Base-by-base conservation (phyloP, 2,888 invertebrate genomes). In the Asteroscopus sphinx region DNA sequence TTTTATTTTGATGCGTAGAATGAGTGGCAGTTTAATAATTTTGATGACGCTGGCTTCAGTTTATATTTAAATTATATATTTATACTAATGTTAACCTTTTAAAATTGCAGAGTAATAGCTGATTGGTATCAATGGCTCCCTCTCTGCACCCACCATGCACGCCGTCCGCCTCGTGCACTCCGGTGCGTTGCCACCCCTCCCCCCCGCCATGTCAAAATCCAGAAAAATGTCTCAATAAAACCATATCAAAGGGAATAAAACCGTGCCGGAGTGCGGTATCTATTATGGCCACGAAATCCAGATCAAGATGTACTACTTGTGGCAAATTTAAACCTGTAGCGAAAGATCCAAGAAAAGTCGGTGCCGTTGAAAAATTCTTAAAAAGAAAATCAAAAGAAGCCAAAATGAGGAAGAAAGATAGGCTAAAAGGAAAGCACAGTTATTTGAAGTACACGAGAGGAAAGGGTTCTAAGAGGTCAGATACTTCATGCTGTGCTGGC, bases 221-320 rank as follows among this genome's bases (percentile, higher is more conserved):
- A 12, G 89, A 90, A 73, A 82, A 78, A 83, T 93, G 93, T 59
- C 73, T 93, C 11, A 81, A 56, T 51, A 87, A 56, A 73, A 88
- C 89, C 1, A 86, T 61, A 15, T 85, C 84, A 12, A 91, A 89
- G 61, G 82, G 83, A 25, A 57, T 86, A 55, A 81, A 59, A 48
- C 92, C 89, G 3, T 93, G 93, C 67, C 80, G 53, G 44, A 93
- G 93, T 64, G 93, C 93, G 1, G 86, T 83, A 1, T 93, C 93
- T 11, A 91, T 93, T 16, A 82, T 93, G 87, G 67, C 87, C 9
- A 89, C 90, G 2, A 83, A 78, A 59, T 84, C 90, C 1, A 88
- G 72, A 57, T n/a, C 82, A n/a, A 73, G 56, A 65, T 93, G 92
- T 66, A 46, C 57, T 7, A 77, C 63, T 15, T 92, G 93, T 54